Base-by-base conservation (phyloP, 2,888 invertebrate species). In the Muschampia staudingeri region DNA sequence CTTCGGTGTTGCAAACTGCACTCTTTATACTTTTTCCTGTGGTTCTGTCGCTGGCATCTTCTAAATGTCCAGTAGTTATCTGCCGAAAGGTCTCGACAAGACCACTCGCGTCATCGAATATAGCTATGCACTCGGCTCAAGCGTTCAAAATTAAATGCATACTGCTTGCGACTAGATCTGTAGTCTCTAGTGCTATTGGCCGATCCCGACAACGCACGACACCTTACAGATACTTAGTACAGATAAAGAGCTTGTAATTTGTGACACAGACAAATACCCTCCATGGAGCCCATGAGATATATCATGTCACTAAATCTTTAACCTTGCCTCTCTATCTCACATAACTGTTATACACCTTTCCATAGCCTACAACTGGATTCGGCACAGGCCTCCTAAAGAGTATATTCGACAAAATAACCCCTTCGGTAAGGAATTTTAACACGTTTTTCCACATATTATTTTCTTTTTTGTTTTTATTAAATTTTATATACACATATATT, bases 391-490 rank as follows among this genome's bases (percentile, higher is more conserved):
- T 97, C 90, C 97, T 97, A 97, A 97, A 97, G 97, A 97, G 97
- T 97, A 97, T 97, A 96, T 97, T 97, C 97, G 97, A 97, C 97
- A 97, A 97, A 97, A 97, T 97, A 96, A 97, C 97, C 94, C 97
- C 97, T 96, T 97, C 97, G 97, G 97, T 97, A 97, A 97, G 97
- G 96, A 96, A 96, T 97, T 96, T 96, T 96, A 95, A 96, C 95
- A 96, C 96, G 95, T 95, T 94, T 95, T 96, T 95, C 94, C 90
- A 93, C 93, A 93, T 94, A 93, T 90, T 92, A 89, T 91, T 89
- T 89, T 88, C 90, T 87, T 86, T 87, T 93, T 94, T 93, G 93
- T 94, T 76, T 88, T 92, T 94, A 93, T 91, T 93, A 90, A 90
- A 93, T 88, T 92, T 94, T 91, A 90, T 89, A 88, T 88, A 93